Percentiles rank a stretch among this genome's conserved stretches.
Conservation (phyloP, 2,797 vertebrate species). For the Labeo calbasu region DNA sequence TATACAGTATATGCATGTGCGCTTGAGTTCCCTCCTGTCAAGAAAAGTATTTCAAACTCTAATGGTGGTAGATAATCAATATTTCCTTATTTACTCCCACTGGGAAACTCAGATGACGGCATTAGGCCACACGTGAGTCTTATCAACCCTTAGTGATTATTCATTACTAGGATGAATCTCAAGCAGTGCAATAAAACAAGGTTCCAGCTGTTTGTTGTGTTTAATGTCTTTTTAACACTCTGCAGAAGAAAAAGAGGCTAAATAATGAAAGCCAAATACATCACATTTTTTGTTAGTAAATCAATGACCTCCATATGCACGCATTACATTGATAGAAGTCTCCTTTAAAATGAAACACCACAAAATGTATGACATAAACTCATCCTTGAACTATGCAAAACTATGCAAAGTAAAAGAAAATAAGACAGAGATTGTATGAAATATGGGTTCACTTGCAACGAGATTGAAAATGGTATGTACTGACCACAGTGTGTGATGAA, state of each 20-base stretch:
- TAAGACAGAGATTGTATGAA: neutral
- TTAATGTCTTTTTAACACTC: neutral
- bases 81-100: conserved; percentile 30
- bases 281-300: conserved; percentile 11
- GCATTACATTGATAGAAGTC: neutral
- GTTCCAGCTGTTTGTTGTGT: conserved; percentile 13
- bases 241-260: neutral
- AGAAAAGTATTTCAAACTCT: conserved; percentile 26
- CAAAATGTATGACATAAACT: neutral
- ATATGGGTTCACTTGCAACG: neutral
- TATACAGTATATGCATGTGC: neutral
- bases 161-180: conserved; percentile 33
- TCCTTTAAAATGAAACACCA: neutral
- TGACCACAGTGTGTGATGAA: neutral
- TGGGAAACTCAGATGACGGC: conserved; percentile 2
- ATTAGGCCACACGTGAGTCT: conserved; percentile 2
- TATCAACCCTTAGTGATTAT: conserved; percentile 30
- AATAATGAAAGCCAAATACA: neutral
- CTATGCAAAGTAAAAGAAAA: neutral
- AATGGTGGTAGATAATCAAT: conserved; percentile 38
- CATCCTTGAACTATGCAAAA: conserved; percentile 9
- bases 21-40: conserved; percentile 6
- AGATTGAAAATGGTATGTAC: neutral
- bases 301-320: neutral
- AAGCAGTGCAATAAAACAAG: conserved; percentile 3